Percentiles rank a stretch among this genome's conserved stretches.
Evolutionary conservation across 1,140 invertebrate genomes (phyloP).

Genomic region (Manduca sexta): DNA sequence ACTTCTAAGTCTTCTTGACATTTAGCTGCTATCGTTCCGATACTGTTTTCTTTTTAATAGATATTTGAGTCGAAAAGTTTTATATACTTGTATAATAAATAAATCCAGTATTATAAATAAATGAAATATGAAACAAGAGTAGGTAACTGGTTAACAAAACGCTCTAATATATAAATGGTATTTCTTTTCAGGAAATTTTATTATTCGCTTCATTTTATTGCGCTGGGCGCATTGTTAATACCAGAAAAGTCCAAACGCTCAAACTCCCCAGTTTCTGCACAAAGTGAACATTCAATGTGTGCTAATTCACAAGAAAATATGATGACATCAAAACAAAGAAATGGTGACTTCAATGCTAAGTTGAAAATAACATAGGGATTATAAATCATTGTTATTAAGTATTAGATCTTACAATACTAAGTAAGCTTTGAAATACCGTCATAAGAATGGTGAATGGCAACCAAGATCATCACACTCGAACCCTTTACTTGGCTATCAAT

Average conservation of each 20-base stretch:
- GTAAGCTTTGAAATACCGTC: too few species aligned
- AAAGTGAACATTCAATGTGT: slow-evolving; percentile 22
- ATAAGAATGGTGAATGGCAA: too few species aligned
- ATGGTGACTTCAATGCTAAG: slow-evolving; percentile 41
- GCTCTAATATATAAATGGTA: too few species aligned
- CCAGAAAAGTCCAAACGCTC: slow-evolving; percentile 29
- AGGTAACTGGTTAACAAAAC: too few species aligned
- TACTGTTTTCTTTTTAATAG: too few species aligned
- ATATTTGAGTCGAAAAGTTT: too few species aligned
- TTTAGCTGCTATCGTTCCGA: not conserved
- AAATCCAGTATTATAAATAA: too few species aligned
- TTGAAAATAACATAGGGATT: slow-evolving; percentile 36
- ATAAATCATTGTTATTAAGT: not conserved
- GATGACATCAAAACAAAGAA: slow-evolving; percentile 11
- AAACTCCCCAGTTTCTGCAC: slow-evolving; percentile 6
- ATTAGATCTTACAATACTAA: too few species aligned
- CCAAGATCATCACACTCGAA: too few species aligned
- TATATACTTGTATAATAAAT: too few species aligned
- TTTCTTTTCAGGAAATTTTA: slow-evolving; percentile 60
- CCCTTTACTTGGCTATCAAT: too few species aligned
- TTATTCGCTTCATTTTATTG: slow-evolving; percentile 68
- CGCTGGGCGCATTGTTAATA: slow-evolving; percentile 57
- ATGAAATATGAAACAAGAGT: too few species aligned
- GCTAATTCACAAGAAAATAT: slow-evolving; percentile 24
- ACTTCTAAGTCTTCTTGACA: not conserved